Evolutionary conservation across 2,113 vertebrate genomes (phyloP), one percentile per base, ranked within the genome.

Genomic region (Globicephala melas): DNA sequence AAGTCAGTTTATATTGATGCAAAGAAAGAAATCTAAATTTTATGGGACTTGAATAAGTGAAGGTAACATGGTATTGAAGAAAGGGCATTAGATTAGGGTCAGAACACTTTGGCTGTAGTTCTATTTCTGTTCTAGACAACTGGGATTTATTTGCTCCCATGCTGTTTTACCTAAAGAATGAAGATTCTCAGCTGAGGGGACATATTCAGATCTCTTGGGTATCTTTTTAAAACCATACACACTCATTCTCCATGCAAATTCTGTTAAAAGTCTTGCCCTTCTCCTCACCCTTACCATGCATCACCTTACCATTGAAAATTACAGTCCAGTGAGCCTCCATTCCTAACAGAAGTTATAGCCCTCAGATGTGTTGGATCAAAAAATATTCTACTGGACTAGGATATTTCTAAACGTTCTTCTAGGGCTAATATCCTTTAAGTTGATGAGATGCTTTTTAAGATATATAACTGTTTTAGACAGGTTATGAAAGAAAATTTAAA

Each of bases 401-500:
- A 18, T 81, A 95, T 89, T 90, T 90, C 83, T 82, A 82, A 81
- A 74, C 62, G 50, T 71, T 33, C 50, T 95, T 91, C 58, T 84
- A 50, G 25, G 23, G 79, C n/a, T 80, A 88, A 70, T 65, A 90
- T 55, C 25, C 41, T 95, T 89, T 74, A 76, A 91, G n/a, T 53
- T 58, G 20, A 81, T 81, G 31, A 79, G 13, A 67, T 50, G 28
- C 20, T 28, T 91, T 93, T 94, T 58, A 11, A 85, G 83, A 96
- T 89, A 65, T 67, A 67, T 21, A 83, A 93, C 73, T 83, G 31
- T 50, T 95, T 95, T 77, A 94, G 85, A 91, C 92, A 96, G 95
- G 95, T 96, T 96, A 95, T 86, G 47, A 93, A 95, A 93, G 47
- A 95, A 79, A 47, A 41, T 65, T 91, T 79, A 80, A 90, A 96